Percentiles rank a stretch among this genome's conserved stretches.
Evolutionary conservation across 2,113 vertebrate genomes (phyloP).

Genomic region (Emydocephalus ijimae): DNA sequence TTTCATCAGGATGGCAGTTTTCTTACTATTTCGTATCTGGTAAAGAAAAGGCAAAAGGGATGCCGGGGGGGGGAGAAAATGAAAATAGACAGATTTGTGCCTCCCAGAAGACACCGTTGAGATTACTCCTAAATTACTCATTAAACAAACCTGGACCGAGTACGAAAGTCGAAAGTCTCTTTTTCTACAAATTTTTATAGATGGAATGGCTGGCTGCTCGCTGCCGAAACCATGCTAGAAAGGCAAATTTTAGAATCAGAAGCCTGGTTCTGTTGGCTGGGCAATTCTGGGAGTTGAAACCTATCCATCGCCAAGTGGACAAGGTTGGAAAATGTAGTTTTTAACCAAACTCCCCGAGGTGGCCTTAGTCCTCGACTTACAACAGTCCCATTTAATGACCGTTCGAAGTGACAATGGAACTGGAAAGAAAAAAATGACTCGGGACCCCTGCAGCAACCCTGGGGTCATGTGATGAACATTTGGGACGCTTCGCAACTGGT

Average conservation of each 20-base stretch:
- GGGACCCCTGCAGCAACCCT: too few relatives aligned
- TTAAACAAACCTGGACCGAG: not conserved
- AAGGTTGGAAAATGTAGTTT: not conserved
- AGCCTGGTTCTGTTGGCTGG: not conserved
- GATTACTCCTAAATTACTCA: not conserved
- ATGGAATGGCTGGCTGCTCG: not conserved
- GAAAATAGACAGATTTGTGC: not conserved
- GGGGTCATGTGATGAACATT: too few relatives aligned
- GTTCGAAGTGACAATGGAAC: too few relatives aligned
- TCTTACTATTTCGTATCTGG: conserved; percentile 96
- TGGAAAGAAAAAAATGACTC: too few relatives aligned
- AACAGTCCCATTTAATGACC: too few relatives aligned
- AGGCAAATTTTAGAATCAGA: not conserved
- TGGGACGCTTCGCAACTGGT: too few relatives aligned
- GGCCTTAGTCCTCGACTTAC: not conserved
- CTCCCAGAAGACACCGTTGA: rapidly evolving
- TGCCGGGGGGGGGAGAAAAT: not conserved
- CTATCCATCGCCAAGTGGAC: not conserved
- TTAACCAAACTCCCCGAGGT: not conserved
- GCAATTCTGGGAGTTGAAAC: not conserved
- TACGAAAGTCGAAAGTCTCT: not conserved
- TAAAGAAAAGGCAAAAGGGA: too few relatives aligned
- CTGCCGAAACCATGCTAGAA: not conserved
- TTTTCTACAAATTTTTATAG: not conserved
- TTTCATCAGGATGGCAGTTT: conserved; percentile 90